phyloP scores from a whole-genome alignment of 92 coral and sea anemone genomes.

The Blastomussa wellsi region DNA sequence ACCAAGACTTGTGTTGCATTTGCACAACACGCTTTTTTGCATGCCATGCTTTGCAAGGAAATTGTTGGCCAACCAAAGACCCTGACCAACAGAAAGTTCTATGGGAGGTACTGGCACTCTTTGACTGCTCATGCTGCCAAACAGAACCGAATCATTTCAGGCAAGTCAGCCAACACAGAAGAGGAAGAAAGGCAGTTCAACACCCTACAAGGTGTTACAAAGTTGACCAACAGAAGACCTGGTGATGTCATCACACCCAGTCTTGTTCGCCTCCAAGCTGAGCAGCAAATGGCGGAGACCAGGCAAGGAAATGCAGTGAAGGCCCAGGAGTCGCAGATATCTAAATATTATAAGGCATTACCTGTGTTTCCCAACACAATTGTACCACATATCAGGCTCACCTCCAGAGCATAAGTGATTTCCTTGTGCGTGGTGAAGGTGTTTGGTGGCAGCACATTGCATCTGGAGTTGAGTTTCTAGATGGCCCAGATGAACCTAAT shows the following conservation, averaged over 20 bases:
- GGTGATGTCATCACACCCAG: conserved; percentile 42
- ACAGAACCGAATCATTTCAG: conserved; percentile 36
- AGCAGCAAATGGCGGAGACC: conserved; percentile 22
- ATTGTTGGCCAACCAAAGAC: conserved; percentile 41
- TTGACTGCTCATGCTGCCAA: conserved; percentile 32
- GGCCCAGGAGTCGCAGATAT: conserved; percentile 36
- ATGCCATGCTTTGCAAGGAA: conserved; percentile 48
- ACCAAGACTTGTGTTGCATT: conserved; percentile 40
- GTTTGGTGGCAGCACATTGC: conserved; percentile 63
- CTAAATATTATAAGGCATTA: conserved; percentile 33
- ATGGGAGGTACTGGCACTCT: conserved; percentile 47
- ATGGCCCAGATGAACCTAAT: conserved; percentile 55
- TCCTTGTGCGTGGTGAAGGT: conserved; percentile 57
- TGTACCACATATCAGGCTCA: conserved; percentile 56
- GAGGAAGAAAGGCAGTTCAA: conserved; percentile 36
- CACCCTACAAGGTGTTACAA: conserved; percentile 21
- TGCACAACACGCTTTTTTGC: conserved; percentile 50
- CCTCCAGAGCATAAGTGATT: conserved; percentile 61
- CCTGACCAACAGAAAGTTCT: conserved; percentile 39
- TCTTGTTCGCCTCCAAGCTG: conserved; percentile 39
- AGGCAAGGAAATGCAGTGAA: conserved; percentile 34
- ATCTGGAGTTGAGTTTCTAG: conserved; percentile 62
- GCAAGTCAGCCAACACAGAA: conserved; percentile 42
- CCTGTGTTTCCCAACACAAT: conserved; percentile 42
- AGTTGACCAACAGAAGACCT: conserved; percentile 49